A percentile compares a stretch with the other conserved stretches of the same genome.
These are phyloP conservation scores for Porites cylindrica DNA, from an alignment of 92 coral and sea anemone species.

Conservation along the genomic window DNA sequence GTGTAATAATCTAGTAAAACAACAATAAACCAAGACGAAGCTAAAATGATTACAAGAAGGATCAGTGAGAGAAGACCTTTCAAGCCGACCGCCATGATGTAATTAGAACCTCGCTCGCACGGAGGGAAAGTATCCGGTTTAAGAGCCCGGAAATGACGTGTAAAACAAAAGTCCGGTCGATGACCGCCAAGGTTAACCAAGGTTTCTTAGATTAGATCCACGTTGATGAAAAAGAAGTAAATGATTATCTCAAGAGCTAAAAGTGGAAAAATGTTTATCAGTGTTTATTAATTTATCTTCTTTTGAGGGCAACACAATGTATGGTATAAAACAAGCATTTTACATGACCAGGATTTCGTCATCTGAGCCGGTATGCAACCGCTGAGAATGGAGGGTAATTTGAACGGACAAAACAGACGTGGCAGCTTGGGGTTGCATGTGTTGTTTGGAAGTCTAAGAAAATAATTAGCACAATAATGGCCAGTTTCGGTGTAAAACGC, in stretches of 20 bases:
- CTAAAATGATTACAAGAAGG: conserved; percentile 69
- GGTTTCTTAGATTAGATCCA: no score
- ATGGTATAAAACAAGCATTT: no score
- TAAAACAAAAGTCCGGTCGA: no score
- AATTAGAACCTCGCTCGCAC: conserved; percentile 31
- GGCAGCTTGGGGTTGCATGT: not conserved
- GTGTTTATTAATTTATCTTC: no score
- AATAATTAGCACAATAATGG: not conserved
- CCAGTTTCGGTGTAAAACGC: not conserved
- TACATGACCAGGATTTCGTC: not conserved
- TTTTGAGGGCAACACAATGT: no score
- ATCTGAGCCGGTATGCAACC: not conserved
- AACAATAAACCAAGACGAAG: conserved; percentile 88
- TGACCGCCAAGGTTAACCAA: no score
- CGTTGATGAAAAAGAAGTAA: no score
- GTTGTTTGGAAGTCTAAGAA: not conserved
- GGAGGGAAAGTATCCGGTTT: conserved; percentile 34
- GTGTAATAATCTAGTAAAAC: conserved; percentile 87
- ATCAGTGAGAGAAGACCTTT: conserved; percentile 74
- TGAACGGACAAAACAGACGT: not conserved
- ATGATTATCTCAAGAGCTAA: no score
- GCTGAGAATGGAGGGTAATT: conserved; percentile 49
- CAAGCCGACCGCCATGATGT: conserved; percentile 72
- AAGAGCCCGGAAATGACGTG: no score
- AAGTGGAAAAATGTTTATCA: no score